Evolutionary conservation across 2,113 vertebrate genomes (phyloP).

Genomic region (Paraplagusia blochii): DNA sequence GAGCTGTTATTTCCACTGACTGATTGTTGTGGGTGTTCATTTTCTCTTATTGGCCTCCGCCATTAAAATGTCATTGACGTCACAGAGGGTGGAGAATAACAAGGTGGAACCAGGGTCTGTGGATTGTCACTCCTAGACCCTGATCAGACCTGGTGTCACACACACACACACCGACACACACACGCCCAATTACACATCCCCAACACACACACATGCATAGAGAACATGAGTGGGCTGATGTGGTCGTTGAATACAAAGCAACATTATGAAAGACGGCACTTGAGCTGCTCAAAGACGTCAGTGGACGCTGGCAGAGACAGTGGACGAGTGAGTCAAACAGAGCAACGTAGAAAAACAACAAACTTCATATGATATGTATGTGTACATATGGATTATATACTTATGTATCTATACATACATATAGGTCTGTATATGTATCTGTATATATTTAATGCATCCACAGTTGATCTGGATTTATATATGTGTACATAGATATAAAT

Average conservation of each 20-base stretch:
- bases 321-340: slow-evolving; percentile 3
- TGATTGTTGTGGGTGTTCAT: slow-evolving; percentile 62
- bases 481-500: too few relatives aligned
- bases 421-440: too few relatives aligned
- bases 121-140: slow-evolving; percentile 33
- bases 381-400: too few relatives aligned
- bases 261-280: slow-evolving; percentile 57
- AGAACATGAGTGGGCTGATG: slow-evolving; percentile 52
- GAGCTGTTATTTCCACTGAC: slow-evolving; percentile 46
- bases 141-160: slow-evolving; percentile 36
- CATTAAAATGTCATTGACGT: slow-evolving; percentile 61
- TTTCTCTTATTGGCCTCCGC: slow-evolving; percentile 41
- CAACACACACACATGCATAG: background rate
- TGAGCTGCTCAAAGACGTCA: slow-evolving; percentile 58
- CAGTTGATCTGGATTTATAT: too few relatives aligned
- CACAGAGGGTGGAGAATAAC: slow-evolving; percentile 22
- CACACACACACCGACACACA: slow-evolving; percentile 16
- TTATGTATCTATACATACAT: too few relatives aligned
- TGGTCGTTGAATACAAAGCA: slow-evolving; percentile 50
- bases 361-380: too few relatives aligned
- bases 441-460: too few relatives aligned
- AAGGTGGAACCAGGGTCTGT: slow-evolving; percentile 13
- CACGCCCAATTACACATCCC: slow-evolving; percentile 5
- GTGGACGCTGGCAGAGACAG: slow-evolving; percentile 13
- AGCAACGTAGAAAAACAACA: background rate